Evolutionary conservation across 2,797 vertebrate genomes (phyloP).

Genomic region (Typhlichthys eigenmanni): DNA sequence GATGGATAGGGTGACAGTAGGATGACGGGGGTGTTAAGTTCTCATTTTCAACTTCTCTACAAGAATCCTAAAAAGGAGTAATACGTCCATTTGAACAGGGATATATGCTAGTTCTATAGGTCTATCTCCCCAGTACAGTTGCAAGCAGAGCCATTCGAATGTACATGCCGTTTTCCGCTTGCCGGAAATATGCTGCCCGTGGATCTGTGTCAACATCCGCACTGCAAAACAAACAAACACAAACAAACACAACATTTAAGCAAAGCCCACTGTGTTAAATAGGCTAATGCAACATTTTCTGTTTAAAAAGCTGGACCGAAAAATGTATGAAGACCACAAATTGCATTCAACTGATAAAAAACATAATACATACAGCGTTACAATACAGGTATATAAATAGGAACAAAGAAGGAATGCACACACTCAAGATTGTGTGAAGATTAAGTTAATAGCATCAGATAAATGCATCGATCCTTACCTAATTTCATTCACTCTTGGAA

Average conservation of each 20-base stretch:
- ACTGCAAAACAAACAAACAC: slow-evolving; percentile 53
- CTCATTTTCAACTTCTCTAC: background rate
- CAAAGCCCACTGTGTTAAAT: no score
- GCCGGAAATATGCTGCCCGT: slow-evolving; percentile 94
- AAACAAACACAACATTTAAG: no score
- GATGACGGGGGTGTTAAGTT: background rate
- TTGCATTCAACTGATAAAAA: no score
- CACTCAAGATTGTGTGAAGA: no score
- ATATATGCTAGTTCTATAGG: background rate
- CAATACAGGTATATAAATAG: no score
- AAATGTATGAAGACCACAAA: no score
- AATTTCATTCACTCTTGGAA: slow-evolving; percentile 96
- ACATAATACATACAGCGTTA: no score
- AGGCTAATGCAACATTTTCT: background rate
- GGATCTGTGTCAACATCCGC: slow-evolving; percentile 94
- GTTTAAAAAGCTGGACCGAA: no score
- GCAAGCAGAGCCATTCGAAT: slow-evolving; percentile 94
- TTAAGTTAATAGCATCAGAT: background rate
- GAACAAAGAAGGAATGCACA: no score
- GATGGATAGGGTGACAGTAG: no score
- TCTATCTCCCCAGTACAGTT: slow-evolving; percentile 85
- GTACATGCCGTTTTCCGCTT: slow-evolving; percentile 97
- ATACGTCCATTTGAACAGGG: no score
- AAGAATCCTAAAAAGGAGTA: background rate
- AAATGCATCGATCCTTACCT: slow-evolving; percentile 72